Evolutionary conservation across 2,797 vertebrate genomes (phyloP).

Genomic region (Pampus argenteus): DNA sequence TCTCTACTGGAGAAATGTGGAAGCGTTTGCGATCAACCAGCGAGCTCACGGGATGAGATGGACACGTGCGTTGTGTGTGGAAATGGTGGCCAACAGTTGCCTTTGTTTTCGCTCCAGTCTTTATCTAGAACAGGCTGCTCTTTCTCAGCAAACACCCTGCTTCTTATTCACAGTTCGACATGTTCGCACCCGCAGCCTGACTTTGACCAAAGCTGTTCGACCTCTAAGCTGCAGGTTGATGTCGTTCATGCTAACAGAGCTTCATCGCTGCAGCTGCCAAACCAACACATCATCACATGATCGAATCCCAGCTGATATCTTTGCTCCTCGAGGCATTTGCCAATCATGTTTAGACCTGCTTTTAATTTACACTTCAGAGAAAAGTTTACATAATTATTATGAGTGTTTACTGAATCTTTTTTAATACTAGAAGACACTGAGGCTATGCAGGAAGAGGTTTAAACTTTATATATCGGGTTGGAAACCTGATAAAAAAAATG

Average conservation of each 20-base stretch:
- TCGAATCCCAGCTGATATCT: constrained; percentile 11
- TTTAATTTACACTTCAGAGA: background rate
- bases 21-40: constrained; percentile 26
- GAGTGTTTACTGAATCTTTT: background rate
- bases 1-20: constrained; percentile 21
- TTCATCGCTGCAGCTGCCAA: constrained; percentile 8
- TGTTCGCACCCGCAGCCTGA: constrained; percentile 11
- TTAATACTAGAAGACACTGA: background rate
- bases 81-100: background rate
- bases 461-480: too few relatives aligned
- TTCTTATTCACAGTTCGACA: constrained; percentile 46
- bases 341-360: background rate
- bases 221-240: constrained; percentile 15
- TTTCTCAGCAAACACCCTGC: constrained; percentile 46
- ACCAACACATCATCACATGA: background rate
- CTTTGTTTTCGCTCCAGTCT: constrained; percentile 20
- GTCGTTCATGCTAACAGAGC: constrained; percentile 29
- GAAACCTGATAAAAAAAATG: too few relatives aligned
- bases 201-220: background rate
- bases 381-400: too few relatives aligned
- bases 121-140: constrained; percentile 8
- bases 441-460: background rate
- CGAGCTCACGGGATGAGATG: background rate
- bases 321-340: background rate
- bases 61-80: background rate